Percentiles rank a stretch among this genome's conserved stretches.
phyloP scores from a whole-genome alignment of 2,797 vertebrate genomes.

The Melanotaenia maccullochi region DNA sequence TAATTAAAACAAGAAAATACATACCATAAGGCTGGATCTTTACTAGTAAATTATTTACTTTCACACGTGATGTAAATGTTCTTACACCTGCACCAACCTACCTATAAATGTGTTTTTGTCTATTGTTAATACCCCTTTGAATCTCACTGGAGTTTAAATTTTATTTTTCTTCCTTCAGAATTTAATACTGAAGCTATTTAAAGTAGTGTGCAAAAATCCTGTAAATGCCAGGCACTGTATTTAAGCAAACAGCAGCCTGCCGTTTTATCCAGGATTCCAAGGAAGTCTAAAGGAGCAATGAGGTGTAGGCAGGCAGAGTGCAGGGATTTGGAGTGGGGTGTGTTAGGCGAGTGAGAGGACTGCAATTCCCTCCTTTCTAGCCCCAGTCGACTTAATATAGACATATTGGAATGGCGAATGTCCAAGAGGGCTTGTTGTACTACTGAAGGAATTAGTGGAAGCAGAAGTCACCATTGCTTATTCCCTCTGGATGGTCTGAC shows the following conservation, averaged over 20 bases:
- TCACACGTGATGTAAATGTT: neutral
- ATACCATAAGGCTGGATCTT: neutral
- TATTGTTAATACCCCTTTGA: neutral
- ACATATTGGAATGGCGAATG: constrained; percentile 89
- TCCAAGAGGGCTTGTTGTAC: constrained; percentile 89
- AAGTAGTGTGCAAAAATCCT: constrained; percentile 32
- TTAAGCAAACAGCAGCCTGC: constrained; percentile 45
- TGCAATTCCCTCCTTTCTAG: constrained; percentile 74
- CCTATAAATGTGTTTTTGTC: constrained; percentile 19
- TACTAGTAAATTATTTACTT: neutral
- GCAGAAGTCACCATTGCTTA: constrained; percentile 94
- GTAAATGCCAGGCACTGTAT: constrained; percentile 39
- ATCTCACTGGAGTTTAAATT: constrained; percentile 16
- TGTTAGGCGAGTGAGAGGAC: constrained; percentile 56
- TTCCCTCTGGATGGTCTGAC: constrained; percentile 87
- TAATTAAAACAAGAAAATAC: neutral
- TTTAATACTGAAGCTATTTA: constrained; percentile 24
- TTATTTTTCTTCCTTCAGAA: constrained; percentile 22
- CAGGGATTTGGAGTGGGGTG: constrained; percentile 61
- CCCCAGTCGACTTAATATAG: constrained; percentile 78
- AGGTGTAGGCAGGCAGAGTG: constrained; percentile 32
- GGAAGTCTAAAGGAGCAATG: constrained; percentile 33
- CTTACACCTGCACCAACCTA: neutral
- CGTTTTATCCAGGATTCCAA: constrained; percentile 52
- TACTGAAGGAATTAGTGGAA: constrained; percentile 90